Evolutionary conservation across 2,797 vertebrate genomes (phyloP), one percentile per base, ranked within the genome.

Genomic region (Lutjanus campechanus): DNA sequence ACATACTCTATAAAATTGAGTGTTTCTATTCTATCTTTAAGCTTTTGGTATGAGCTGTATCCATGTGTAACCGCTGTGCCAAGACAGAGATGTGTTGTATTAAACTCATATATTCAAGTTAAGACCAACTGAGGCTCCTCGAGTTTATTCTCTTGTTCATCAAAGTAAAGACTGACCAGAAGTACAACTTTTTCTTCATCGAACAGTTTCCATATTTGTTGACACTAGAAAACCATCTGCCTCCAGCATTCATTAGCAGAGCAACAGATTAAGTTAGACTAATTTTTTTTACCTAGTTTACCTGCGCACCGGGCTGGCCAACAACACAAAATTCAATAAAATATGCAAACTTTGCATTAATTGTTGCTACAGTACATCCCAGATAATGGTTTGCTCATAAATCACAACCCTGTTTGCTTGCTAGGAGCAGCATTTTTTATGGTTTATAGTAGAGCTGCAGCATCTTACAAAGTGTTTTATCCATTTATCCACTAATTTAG

Each of bases 351-450:
- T 69, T 60, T 68, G 55, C 55, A 58, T 73, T 67, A 49, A 61
- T 73, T 64, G 44, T 61, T 58, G 40, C 43, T 41, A 29, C 43
- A 80, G 11, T 22, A 22, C 54, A 65, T 58, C 56, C 2, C 46
- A 61, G 60, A 58, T 62, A 46, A 76, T 41, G 46, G 2, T 61
- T 13, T n/a, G 62, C 62, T 78, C 72, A 67, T 83, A 62, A 85
- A 85, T 81, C 69, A 75, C 36, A 29, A 25, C 17, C 51, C 20
- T 20, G 8, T 74, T 84, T 80, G 47, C 70, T 76, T 66, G 19
- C 43, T 47, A 47, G 15, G 20, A 80, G 80, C 68, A 72, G n/a
- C 59, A 63, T n/a, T 82, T 82, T 46, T 41, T 36, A 53, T 56
- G 19, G 25, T 60, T 84, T 67, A 49, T 53, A 25, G 11, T 62